Evolutionary conservation across 2,797 vertebrate species (phyloP), one percentile per base, ranked within the genome.

Genomic region (Ptychobarbus kaznakovi): DNA sequence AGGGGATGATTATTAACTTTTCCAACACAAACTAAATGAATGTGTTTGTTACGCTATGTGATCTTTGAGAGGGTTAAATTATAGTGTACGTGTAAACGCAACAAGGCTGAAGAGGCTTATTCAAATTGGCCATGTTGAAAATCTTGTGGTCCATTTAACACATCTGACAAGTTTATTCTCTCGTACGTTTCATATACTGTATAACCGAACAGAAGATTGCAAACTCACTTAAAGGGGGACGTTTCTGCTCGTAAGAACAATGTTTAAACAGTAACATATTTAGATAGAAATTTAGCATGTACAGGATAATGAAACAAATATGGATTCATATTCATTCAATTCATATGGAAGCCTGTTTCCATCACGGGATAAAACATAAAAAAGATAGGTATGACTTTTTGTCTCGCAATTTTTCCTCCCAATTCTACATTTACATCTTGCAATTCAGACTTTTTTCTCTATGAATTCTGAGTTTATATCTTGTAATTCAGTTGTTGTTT

Each of bases 1-100:
- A 20, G 46, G 42, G 42, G 16, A 68, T 84, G 10, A 56, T 76
- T 66, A 83, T 68, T 84, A 76, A 3, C n/a, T 68, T 83, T 68
- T n/a, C 28, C 44, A 66, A 68, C 46, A 68, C 73, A 25, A 65
- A 35, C 32, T 83, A 42, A 53, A 68, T 76, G 51, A 15, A 51
- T 51, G 63, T 53, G 20, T 53, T 69, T 68, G 63, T 51, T 46
- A 76, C 9, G 9, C 32, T 49, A 32, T 61, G 32, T 82, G 53
- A 73, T 72, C 51, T 32, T 32, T 20, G 12, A 12, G 12, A 49
- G 44, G 42, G n/a, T 75, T 65, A 51, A 76, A 66, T 66, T 73
- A 46, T 13, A 72, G 35, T 3, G 70, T 69, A 51, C 16, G 32
- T 16, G 20, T 77, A 53, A 25, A 69, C 40, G 79, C 46, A 53